Base-by-base conservation (phyloP, 2,113 vertebrate species). In the Tautogolabrus adspersus region DNA sequence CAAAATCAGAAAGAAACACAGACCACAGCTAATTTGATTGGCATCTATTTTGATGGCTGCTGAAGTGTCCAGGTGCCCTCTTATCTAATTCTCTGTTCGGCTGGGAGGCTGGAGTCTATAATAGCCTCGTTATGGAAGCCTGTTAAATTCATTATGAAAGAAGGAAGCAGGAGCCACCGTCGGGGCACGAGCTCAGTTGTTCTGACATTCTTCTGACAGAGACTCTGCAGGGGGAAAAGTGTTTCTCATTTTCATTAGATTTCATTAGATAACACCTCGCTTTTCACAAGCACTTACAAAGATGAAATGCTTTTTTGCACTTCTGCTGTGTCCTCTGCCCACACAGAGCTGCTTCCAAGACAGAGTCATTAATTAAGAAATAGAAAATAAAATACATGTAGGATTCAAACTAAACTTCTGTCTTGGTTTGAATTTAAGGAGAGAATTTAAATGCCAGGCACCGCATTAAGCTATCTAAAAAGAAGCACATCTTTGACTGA, bases 11-110 rank as follows among this genome's bases (percentile, higher is more conserved):
- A 47, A 60, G 77, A 75, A 62, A 61, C 54, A 65, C 77, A 85
- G 87, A 82, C 88, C 78, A 42, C 3, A 40, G 74, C 71, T 92
- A 86, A 92, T 92, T 87, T 92, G 89, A 92, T 90, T 91, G 91
- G 84, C 89, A 83, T 91, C 82, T 86, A 75, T 87, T 88, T 83
- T 87, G 92, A 93, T 91, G 84, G 79, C 81, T 86, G 85, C 83
- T 92, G 89, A 93, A 92, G 89, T 90, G 89, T 92, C 88, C 90
- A 93, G 89, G 91, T 93, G 89, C 87, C 86, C 87, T 88, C 86
- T 91, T 89, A 90, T 91, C 90, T 90, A 88, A 91, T 90, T 89
- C 84, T 89, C 86, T 66, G 80, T 87, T 79, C 74, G 62, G 86
- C 85, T 89, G 82, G 82, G 88, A 87, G 87, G 83, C 86, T 85